Evolutionary conservation across 2,888 invertebrate genomes (phyloP), one percentile per base, ranked within the genome.

Genomic region (Melipona bicolor): DNA sequence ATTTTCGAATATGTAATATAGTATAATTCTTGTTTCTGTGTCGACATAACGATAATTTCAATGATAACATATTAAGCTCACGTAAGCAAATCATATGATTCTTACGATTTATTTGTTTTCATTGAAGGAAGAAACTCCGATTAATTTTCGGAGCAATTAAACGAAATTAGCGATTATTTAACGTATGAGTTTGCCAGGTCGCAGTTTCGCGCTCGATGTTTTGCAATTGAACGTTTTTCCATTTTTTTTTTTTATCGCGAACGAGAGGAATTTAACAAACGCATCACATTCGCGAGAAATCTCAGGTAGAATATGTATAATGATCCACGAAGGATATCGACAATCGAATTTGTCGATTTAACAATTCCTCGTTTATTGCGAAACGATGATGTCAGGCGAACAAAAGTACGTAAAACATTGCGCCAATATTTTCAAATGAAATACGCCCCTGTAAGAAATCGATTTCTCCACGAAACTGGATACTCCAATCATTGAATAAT

Each of bases 241-340:
- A 9, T 43, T 43, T 43, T 43, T 43, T 43, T 43, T 32, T 32
- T 32, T 4, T 4, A 54, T 64, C 56, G 52, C 19, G 68, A 77
- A 76, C 68, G 54, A 52, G 72, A 24, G 59, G 32, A 59, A 65
- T 72, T 77, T 49, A 36, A 36, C 21, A 72, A 72, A 72, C n/a
- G 50, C 5, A n/a, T 72, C 43, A 43, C 61, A 76, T 76, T 71
- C 70, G 61, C 52, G 50, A 70, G 62, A 78, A 75, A 75, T 78
- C 84, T 84, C 78, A 75, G 82, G 84, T 82, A 84, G 77, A 78
- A 75, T 59, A 27, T 32, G 72, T 56, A 27, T 76, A 77, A 64
- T 52, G 70, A 68, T 71, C 65, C 49, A 24, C 4, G 43, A 36
- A 64, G 32, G 36, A 64, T 27, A 64, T 61, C 73, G 81, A 24